Evolutionary conservation across 2,888 invertebrate genomes (phyloP), one percentile per base, ranked within the genome.

Genomic region (Molorchus minor): DNA sequence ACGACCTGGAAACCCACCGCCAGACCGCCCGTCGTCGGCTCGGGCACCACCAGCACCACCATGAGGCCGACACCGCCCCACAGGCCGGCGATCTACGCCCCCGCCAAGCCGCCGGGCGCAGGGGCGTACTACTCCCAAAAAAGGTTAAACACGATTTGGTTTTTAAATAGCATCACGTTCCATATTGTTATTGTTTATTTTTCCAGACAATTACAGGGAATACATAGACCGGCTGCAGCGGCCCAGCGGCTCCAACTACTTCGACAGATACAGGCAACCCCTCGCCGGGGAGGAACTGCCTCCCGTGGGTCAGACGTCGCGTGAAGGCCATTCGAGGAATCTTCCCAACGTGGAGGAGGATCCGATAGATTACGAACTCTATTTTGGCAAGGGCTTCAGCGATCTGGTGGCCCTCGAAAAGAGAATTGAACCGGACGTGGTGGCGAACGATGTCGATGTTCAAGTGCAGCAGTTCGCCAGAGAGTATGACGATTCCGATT

Each of bases 51-150:
- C 2, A 72, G 75, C 1, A 69, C 77, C 2, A 76, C 75, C 7
- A 49, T 70, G 2, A 65, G 73, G 17, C 79, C 80, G 8, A 80
- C 80, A 0, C 69, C 68, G 1, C 57, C 74, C 1, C 68, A 76
- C 52, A 65, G 68, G 13, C 76, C 76, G 0, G 87, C 84, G 0
- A 73, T 86, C 1, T 86, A 81, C 74, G 84, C 85, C 0, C 87
- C 87, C 3, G 33, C 36, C 2, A 71, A 76, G 1, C 85, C 85
- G 0, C 84, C 83, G 0, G 82, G 73, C 7, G 70, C 77, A 1
- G 61, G 61, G 10, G 54, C 64, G 8, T 64, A 62, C 47, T 61
- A 35, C 30, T 41, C 56, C 10, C 49, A 55, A 29, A 61, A n/a
- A 15, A 25, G 46, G 33, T 33, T 47, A 45, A 10, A 13, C 12